Conservation (phyloP, 2,888 invertebrate species). For the Oscheius myriophilus region DNA sequence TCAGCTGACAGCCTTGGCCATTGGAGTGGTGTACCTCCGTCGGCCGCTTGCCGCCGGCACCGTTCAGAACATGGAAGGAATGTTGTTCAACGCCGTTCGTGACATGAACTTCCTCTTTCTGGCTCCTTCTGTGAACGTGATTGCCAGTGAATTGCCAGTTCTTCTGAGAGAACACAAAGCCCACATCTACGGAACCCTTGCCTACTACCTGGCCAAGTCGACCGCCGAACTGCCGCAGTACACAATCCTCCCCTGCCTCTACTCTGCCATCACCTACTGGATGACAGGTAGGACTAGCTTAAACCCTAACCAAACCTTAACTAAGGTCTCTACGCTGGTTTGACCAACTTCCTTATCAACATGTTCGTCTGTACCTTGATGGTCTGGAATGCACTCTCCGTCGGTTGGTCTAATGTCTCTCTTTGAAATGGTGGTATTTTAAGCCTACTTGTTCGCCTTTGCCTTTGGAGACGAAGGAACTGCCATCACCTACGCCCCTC, state of each 20-base stretch:
- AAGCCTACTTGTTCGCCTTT: conserved; percentile 62
- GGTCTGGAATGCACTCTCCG: conserved; percentile 56
- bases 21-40: conserved; percentile 56
- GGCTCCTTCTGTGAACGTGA: conserved; percentile 90
- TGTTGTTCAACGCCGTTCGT: conserved; percentile 61
- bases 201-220: conserved; percentile 86
- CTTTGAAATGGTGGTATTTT: conserved; percentile 17
- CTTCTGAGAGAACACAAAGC: conserved; percentile 88
- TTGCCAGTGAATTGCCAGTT: conserved; percentile 87
- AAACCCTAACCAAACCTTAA: neutral
- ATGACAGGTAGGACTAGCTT: conserved; percentile 78
- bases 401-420: conserved; percentile 38
- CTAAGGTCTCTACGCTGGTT: conserved; percentile 33
- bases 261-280: conserved; percentile 85
- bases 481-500: conserved; percentile 60
- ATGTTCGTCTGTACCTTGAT: conserved; percentile 46
- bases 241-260: conserved; percentile 83
- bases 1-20: conserved; percentile 54
- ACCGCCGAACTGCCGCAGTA: conserved; percentile 85
- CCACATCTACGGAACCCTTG: conserved; percentile 88
- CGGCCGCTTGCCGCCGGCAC: conserved; percentile 43
- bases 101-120: conserved; percentile 92
- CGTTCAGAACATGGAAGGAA: conserved; percentile 61
- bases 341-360: conserved; percentile 48
- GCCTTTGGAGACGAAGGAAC: conserved; percentile 60